Evolutionary conservation across 2,113 vertebrate genomes (phyloP), one percentile per base, ranked within the genome.

Genomic region (Beaufortia kweichowensis): DNA sequence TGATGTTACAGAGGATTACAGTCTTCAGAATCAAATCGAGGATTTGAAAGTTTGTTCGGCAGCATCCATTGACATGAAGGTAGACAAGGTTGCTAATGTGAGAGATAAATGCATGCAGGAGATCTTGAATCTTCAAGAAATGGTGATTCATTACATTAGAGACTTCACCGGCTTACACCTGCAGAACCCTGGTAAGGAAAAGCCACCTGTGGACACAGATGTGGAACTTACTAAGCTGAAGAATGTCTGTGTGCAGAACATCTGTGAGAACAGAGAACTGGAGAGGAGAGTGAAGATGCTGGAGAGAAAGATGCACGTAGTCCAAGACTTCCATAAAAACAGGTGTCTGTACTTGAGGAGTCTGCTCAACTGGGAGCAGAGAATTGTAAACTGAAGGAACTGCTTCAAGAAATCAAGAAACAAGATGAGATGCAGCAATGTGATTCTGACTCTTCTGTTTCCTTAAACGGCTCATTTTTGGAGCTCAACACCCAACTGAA

Each of bases 141-240:
- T 84, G 48, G 82, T 84, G 14, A 86, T 77, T 35, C 64, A 80
- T 69, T 89, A 90, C 9, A 84, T 83, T 70, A 81, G 82, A 12
- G 92, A 93, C 12, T 90, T 93, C 76, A 90, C 89, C 0, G 5
- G 87, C 24, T 86, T 93, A 55, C 86, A 70, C 21, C 82, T 86
- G 46, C 75, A 88, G 3, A 56, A 28, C 15, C n/a, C 78, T 76
- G 0, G 90, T 82, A 21, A 57, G 46, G n/a, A n/a, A 9, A 76
- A 85, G 24, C 53, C 83, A 6, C 77, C 85, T 8, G 85, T 83
- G 19, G 79, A 81, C 0, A 79, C 56, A 61, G 31, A 79, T 46
- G 15, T 50, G 0, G 53, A 79, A 35, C 64, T 88, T 78, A 73
- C 81, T 0, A 71, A 81, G 1, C 62, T 91, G 5, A 84, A 60